Evolutionary conservation across 1,140 invertebrate genomes (phyloP), one percentile per base, ranked within the genome.

Genomic region (Drosophila mauritiana): DNA sequence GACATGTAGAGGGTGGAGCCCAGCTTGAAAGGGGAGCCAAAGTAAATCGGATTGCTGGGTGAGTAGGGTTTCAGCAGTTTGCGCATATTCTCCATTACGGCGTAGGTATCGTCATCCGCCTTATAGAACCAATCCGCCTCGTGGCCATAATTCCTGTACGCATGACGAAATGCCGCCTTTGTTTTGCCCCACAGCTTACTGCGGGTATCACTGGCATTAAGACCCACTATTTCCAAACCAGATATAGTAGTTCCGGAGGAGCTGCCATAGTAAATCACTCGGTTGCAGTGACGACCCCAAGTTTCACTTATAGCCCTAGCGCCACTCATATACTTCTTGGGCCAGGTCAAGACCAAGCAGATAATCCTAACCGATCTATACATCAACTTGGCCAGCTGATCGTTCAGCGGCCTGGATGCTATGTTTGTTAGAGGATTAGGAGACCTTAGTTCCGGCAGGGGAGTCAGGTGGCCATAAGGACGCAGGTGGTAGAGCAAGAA

Each of bases 251-350:
- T 97, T 67, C 2, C 49, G 95, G 95, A 95, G 0, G 96, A 73
- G 0, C 96, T 96, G 80, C 97, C 98, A 95, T 98, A 98, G 75
- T 98, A 98, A 0, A 98, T 83, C 1, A 98, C 86, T 58, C 95
- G 95, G 91, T 99, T 98, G 91, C 98, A 99, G 22, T 98, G 93
- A 82, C 96, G 96, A 0, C 97, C 98, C 98, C 98, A 99, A 0
- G 98, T 99, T 5, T 84, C 97, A 97, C 98, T 99, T 0, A 98
- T 99, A 0, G 96, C 95, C 92, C 97, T 97, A 0, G 98, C 97
- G 90, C 96, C 96, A 45, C 93, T 95, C 63, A 96, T 93, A 85
- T 98, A 96, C 81, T 96, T 97, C 54, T 94, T 93, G 6, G 97
- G 97, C 55, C 94, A 94, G 0, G 97, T 98, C 95, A 98, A 95